Conservation (phyloP, 2,888 invertebrate species). For the Lithodes maja region DNA sequence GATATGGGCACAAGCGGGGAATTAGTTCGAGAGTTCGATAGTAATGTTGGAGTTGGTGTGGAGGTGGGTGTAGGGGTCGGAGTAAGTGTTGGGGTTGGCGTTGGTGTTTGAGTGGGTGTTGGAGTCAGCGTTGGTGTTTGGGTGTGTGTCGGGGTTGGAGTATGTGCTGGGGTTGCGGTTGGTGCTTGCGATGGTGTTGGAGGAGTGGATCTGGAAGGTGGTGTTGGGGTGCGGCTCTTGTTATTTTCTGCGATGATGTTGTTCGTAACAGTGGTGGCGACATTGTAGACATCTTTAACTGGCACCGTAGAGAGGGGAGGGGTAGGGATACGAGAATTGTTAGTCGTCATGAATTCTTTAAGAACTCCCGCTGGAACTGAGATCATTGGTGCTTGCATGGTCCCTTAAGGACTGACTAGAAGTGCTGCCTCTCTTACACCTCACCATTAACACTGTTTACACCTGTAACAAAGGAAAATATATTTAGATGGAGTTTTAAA, state of each 20-base stretch:
- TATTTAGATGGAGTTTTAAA: not conserved
- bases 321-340: constrained; percentile 42
- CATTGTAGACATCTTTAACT: too few relatives aligned
- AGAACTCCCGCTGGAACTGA: constrained; percentile 62
- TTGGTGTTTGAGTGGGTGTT: not conserved
- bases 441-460: not conserved
- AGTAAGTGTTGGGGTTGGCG: not conserved
- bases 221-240: constrained; percentile 28
- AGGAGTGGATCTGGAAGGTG: constrained; percentile 15
- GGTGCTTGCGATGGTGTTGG: not conserved
- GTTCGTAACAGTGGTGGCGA: not conserved
- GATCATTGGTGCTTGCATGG: constrained; percentile 67
- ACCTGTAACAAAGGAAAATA: not conserved
- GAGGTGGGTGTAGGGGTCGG: constrained; percentile 2
- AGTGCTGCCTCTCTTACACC: not conserved
- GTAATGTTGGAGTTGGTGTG: not conserved
- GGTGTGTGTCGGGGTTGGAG: constrained; percentile 10
- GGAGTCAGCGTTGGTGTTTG: constrained; percentile 10
- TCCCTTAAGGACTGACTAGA: not conserved
- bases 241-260: not conserved
- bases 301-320: constrained; percentile 21
- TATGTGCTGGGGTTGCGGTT: not conserved
- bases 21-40: not conserved
- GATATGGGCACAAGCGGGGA: constrained; percentile 24
- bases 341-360: constrained; percentile 57